Base-by-base conservation (phyloP, 2,888 invertebrate genomes). In the Drosophila neonasuta region DNA sequence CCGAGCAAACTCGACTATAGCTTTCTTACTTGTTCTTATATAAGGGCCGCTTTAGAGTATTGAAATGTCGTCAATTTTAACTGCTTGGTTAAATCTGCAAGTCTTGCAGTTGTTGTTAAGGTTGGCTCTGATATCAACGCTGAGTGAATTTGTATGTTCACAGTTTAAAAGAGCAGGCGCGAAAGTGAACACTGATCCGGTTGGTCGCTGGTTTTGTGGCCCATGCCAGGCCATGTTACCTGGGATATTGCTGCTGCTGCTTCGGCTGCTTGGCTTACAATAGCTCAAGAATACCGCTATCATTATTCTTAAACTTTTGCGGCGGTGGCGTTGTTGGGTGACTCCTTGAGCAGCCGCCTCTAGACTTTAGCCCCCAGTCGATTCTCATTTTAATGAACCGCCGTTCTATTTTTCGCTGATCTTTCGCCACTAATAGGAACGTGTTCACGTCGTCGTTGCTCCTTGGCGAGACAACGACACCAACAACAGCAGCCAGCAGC, bases 201-300 rank as follows among this genome's bases (percentile, higher is more conserved):
- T 55, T 57, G 46, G 60, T 55, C 57, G 46, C 30, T 49, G 50
- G 51, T 45, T 24, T 24, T 50, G 13, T 41, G 59, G 36, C 34
- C 48, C 42, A 20, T 61, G 55, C 50, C 58, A 59, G 51, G 41
- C 68, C 61, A 69, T 69, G 80, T 74, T 57, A 30, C 56, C 62
- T 51, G 74, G 62, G 57, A 49, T 71, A 34, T 8, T 46, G 54
- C 11, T 5, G 60, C 9, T 52, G 71, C 46, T 46, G 66, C 57
- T 32, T 56, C 55, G 54, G 62, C 39, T 55, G 69, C 50, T 54
- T 74, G 80, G 67, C 68, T 79, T 80, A 84, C 82, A 80, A 84
- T 87, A 88, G 89, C 88, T 89, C 87, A 89, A 89, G 89, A 89
- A 89, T 89, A 89, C 89, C 89, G 89, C 89, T 88, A 89, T 89